A percentile compares a stretch with the other conserved stretches of the same genome.
Evolutionary conservation across 2,888 invertebrate species (phyloP).

Genomic region (Gisinianus flammeolus): DNA sequence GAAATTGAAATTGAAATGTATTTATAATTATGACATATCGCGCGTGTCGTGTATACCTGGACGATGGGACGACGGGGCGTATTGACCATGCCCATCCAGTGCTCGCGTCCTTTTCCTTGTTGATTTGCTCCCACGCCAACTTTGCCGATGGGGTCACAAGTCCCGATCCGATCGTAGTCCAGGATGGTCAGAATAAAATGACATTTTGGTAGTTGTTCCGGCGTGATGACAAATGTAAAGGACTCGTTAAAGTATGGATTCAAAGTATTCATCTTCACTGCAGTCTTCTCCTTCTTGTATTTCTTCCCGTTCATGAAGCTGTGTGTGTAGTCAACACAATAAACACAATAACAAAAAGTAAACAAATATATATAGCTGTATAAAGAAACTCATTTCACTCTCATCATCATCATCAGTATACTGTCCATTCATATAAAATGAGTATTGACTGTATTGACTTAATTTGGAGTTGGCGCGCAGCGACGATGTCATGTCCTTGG

Average conservation of each 20-base stretch:
- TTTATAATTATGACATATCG: no score
- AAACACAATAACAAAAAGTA: no score
- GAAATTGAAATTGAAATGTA: no score
- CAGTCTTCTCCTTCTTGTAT: constrained; percentile 59
- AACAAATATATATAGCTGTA: no score
- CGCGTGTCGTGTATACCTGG: constrained; percentile 1
- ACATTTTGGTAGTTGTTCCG: constrained; percentile 52
- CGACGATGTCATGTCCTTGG: no score
- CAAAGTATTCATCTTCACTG: constrained; percentile 58
- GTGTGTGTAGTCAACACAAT: no score
- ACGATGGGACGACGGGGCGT: constrained; percentile 56
- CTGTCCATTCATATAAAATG: no score
- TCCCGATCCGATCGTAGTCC: constrained; percentile 56
- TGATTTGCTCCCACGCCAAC: constrained; percentile 53
- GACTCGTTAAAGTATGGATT: constrained; percentile 59
- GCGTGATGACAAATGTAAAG: constrained; percentile 58
- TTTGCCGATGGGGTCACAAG: constrained; percentile 56
- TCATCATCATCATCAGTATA: no score
- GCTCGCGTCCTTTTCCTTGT: constrained; percentile 53
- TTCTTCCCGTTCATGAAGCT: constrained; percentile 56
- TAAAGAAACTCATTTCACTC: no score
- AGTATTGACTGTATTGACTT: no score
- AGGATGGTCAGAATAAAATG: constrained; percentile 52
- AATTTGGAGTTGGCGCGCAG: no score
- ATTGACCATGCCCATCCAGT: constrained; percentile 57